Percentiles rank a stretch among this genome's conserved stretches.
These are phyloP conservation scores for Ibycter americanus DNA, from an alignment of 2,797 vertebrate genomes.

Conservation along the genomic window DNA sequence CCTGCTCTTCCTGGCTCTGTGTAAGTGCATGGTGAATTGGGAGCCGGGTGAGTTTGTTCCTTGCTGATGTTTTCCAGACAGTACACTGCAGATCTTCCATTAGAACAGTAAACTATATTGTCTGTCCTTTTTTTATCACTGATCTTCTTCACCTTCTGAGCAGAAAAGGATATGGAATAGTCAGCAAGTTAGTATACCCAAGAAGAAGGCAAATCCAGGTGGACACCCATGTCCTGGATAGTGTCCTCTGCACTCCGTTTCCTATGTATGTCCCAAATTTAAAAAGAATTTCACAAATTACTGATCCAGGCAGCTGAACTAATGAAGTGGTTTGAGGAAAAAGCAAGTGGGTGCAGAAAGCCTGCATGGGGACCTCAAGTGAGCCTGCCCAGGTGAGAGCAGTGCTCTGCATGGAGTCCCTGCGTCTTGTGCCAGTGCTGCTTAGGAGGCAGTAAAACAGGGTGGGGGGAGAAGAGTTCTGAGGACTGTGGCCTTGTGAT, in stretches of 20 bases:
- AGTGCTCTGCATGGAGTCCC: background rate
- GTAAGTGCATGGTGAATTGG: background rate
- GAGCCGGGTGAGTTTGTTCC: background rate
- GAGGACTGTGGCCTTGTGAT: background rate
- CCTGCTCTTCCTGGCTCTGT: background rate
- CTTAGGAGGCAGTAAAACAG: background rate
- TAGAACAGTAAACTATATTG: background rate
- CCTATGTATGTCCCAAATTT: background rate
- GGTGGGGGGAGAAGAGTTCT: background rate
- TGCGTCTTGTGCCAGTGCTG: background rate
- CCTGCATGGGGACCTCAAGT: background rate
- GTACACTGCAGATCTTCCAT: background rate
- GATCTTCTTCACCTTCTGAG: background rate
- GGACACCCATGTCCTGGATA: background rate
- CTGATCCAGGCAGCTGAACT: background rate
- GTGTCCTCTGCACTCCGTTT: background rate
- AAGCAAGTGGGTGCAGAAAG: background rate
- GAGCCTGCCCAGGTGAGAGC: background rate
- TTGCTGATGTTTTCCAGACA: background rate
- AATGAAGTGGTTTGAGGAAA: background rate
- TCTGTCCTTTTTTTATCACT: background rate
- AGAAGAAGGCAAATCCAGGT: background rate
- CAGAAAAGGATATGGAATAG: background rate
- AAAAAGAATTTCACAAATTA: background rate
- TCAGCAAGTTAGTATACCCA: background rate